Percentiles rank a stretch among this genome's conserved stretches.
Evolutionary conservation across 2,113 vertebrate genomes (phyloP).

Genomic region (Urocitellus parryii): DNA sequence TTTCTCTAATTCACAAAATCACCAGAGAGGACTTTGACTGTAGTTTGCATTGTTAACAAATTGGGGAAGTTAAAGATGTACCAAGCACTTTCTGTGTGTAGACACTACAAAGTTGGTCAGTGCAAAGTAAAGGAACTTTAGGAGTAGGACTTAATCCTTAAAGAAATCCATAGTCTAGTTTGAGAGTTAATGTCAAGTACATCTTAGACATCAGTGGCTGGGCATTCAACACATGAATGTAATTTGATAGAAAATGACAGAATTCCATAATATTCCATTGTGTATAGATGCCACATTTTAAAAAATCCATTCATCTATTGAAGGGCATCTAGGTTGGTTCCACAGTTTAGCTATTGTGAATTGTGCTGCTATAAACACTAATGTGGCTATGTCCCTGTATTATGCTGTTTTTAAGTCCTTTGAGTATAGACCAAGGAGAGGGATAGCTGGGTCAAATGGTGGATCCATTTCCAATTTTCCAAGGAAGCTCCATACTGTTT

Average conservation of each 20-base stretch:
- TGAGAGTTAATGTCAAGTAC: not conserved
- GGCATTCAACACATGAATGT: not conserved
- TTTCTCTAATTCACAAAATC: slow-evolving; percentile 1
- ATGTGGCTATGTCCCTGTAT: too few species aligned
- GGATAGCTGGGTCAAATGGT: too few species aligned
- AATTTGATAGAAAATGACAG: not conserved
- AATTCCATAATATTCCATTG: not conserved
- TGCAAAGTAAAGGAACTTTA: not conserved
- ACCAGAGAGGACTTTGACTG: not conserved
- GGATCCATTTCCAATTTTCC: too few species aligned
- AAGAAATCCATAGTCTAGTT: not conserved
- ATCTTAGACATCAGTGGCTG: not conserved
- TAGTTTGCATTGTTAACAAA: not conserved
- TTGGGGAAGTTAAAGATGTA: not conserved
- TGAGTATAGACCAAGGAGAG: too few species aligned
- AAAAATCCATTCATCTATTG: too few species aligned
- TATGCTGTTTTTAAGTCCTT: too few species aligned
- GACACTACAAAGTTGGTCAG: not conserved
- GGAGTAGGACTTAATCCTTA: not conserved
- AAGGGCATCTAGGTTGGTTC: too few species aligned
- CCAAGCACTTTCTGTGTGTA: not conserved
- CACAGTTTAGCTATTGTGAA: too few species aligned
- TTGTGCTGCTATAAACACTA: too few species aligned
- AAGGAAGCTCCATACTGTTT: too few species aligned
- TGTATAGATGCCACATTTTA: too few species aligned